Base-by-base conservation (phyloP, 2,113 vertebrate species). In the Meleagris gallopavo region DNA sequence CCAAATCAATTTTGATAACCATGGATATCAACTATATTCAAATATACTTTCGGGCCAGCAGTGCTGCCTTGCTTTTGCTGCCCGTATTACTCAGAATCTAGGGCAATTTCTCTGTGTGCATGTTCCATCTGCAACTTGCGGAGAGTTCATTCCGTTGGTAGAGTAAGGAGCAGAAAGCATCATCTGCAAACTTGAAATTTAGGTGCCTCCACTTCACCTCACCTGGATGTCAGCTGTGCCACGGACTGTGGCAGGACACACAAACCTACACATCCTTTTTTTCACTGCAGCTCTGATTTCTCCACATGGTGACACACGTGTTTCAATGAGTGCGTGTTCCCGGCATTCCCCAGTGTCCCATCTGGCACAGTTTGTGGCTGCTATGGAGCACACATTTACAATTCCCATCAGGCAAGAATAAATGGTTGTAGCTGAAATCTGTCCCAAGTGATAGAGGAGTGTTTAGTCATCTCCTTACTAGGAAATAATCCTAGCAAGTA, bases 371-470 rank as follows among this genome's bases (percentile, higher is more conserved):
- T 70, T 69, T 93, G 55, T 50, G 65, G 81, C 70, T 92, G 88
- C 54, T 95, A 2, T 50, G 75, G 75, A 97, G 64, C 40, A 70
- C 88, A 50, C 34, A 84, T 95, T 96, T 95, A 74, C 62, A 89
- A 89, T 93, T 96, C 91, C 88, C 62, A 29, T 93, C 69, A 93
- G 76, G 91, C 81, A 95, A 74, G 46, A 96, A 91, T 96, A 96
- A 75, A 62, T 79, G 73, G 62, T 60, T 92, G 66, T 74, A 79
- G 84, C 92, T 94, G 73, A 95, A 96, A 86, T 93, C 85, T 95
- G 75, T 40, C 70, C 32, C 62, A 58, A 71, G 73, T 82, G 72
- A 89, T 88, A 85, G 81, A 80, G 40, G 58, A 92, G 83, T 89
- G 54, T 95, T 94, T 88, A 94, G 93, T 93, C 86, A 93, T 89